A percentile compares a stretch with the other conserved stretches of the same genome.
These are phyloP conservation scores for Ooceraea biroi DNA, from an alignment of 1,140 invertebrate genomes.

Conservation along the genomic window DNA sequence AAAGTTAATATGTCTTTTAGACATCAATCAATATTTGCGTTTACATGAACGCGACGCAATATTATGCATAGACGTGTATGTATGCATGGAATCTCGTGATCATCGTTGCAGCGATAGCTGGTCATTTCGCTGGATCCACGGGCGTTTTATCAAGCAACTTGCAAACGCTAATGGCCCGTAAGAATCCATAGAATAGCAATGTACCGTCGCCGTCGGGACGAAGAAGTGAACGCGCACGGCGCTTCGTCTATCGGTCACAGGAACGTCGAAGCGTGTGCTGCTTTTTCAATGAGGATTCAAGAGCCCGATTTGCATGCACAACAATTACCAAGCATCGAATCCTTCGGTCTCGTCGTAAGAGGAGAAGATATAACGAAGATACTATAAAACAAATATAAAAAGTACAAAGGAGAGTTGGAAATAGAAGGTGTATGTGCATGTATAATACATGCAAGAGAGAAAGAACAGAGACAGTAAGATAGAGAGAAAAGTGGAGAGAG, in stretches of 20 bases:
- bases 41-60: not conserved
- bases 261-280: slow-evolving; percentile 42
- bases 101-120: slow-evolving; percentile 33
- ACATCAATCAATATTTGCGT: slow-evolving; percentile 36
- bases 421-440: not conserved
- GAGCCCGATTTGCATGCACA: slow-evolving; percentile 46
- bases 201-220: not conserved
- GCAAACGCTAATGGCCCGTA: slow-evolving; percentile 55
- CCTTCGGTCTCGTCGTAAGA: slow-evolving; percentile 26
- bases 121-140: slow-evolving; percentile 50
- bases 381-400: slow-evolving; percentile 40
- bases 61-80: not conserved
- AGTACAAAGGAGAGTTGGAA: not conserved
- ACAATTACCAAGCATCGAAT: slow-evolving; percentile 57
- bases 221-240: slow-evolving; percentile 13
- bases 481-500: slow-evolving; percentile 19
- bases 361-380: slow-evolving; percentile 27
- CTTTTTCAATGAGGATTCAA: slow-evolving; percentile 57
- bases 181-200: slow-evolving; percentile 64
- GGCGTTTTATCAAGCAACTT: slow-evolving; percentile 59
- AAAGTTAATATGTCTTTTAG: not conserved
- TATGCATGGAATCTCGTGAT: slow-evolving; percentile 40
- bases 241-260: slow-evolving; percentile 44
- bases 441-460: not conserved
- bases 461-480: not conserved